Evolutionary conservation across 1,140 invertebrate genomes (phyloP), one percentile per base, ranked within the genome.

Genomic region (Wiebesia pumilae): DNA sequence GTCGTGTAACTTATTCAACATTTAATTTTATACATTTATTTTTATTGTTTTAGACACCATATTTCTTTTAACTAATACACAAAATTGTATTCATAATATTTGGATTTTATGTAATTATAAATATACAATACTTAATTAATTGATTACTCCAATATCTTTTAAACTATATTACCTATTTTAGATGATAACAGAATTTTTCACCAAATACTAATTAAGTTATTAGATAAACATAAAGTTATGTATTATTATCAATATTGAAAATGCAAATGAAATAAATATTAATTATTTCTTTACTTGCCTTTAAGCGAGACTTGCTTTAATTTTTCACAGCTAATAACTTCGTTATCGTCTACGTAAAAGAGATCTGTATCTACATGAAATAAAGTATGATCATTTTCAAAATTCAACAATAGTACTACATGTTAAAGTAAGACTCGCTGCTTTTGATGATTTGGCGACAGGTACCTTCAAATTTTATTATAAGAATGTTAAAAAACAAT

Each of bases 281-380:
- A 30, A 38, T 71, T 16, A 38, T n/a, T 79, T 38, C 30, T 62
- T 83, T 83, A 83, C 82, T 83, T 83, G 81, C 81, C 81, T 83
- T 83, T 83, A 75, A 83, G 81, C 81, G 81, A 83, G 81, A 83
- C 81, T 77, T 67, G 38, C 73, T 84, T 84, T 73, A 84, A 65
- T 54, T 78, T 84, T 78, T 84, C 83, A 67, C 83, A 84, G 83
- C 73, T 84, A 78, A 78, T 78, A 21, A 73, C 38, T 33, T 84
- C 54, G 33, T 65, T 78, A 65, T 78, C 83, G 47, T 77, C 73
- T 84, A 84, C 35, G 58, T 84, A 84, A 84, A 65, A 83, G 21
- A 30, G 82, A 38, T 83, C 71, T 75, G 71, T 58, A 83, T 83
- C 69, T 83, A 83, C 19, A 47, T 73, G 67, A 58, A 27, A 83